Evolutionary conservation across 2,888 invertebrate species (phyloP).

Genomic region (Pimpla rufipes): DNA sequence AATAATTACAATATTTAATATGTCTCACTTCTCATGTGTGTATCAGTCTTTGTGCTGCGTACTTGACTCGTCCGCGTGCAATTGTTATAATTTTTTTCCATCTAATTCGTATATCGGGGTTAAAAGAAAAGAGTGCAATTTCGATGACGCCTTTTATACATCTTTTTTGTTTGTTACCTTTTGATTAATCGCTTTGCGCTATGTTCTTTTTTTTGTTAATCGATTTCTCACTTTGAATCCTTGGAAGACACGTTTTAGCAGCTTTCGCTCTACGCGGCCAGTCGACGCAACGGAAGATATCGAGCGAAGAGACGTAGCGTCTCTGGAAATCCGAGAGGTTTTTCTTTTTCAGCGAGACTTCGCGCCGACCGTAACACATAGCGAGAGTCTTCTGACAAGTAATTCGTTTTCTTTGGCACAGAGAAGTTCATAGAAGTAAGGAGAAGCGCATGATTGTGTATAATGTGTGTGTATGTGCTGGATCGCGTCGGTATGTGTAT

Average conservation of each 20-base stretch:
- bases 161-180: conserved; percentile 37
- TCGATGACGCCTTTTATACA: conserved; percentile 23
- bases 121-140: conserved; percentile 52
- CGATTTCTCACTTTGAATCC: conserved; percentile 63
- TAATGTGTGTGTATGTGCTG: conserved; percentile 15
- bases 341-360: conserved; percentile 13
- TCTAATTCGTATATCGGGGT: conserved; percentile 27
- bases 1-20: conserved; percentile 68
- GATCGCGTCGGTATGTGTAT: conserved; percentile 39
- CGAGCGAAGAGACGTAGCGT: conserved; percentile 10
- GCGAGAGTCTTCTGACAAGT: conserved; percentile 66
- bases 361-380: conserved; percentile 34
- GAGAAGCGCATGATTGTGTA: conserved; percentile 39
- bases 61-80: conserved; percentile 62
- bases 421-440: conserved; percentile 72
- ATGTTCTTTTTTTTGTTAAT: conserved; percentile 30
- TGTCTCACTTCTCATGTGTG: conserved; percentile 77
- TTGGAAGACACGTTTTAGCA: conserved; percentile 78
- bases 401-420: conserved; percentile 72
- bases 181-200: conserved; percentile 27
- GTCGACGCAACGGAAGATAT: conserved; percentile 68
- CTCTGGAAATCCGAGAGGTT: conserved; percentile 12
- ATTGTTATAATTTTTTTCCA: conserved; percentile 45
- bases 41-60: conserved; percentile 80
- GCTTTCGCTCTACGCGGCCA: conserved; percentile 71